phyloP scores from a whole-genome alignment of 2,113 vertebrate genomes.

The Platichthys stellatus region DNA sequence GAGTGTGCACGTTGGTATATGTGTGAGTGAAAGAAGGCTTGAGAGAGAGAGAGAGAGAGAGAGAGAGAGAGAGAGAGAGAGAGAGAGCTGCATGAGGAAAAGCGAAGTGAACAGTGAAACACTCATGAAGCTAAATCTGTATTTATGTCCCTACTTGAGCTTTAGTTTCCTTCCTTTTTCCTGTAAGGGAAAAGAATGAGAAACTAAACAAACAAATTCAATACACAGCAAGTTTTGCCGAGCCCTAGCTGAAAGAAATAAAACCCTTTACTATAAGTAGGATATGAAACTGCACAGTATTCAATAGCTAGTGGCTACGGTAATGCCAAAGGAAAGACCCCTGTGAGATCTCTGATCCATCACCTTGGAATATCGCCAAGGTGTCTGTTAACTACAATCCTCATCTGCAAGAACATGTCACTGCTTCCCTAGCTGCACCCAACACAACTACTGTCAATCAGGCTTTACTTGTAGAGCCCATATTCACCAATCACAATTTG shows the following conservation, averaged over 20 bases:
- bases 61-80: not conserved
- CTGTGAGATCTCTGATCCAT: slow-evolving; percentile 28
- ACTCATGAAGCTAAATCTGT: slow-evolving; percentile 26
- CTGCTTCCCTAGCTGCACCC: not conserved
- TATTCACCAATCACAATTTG: too few species aligned
- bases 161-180: slow-evolving; percentile 7
- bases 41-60: not conserved
- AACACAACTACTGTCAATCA: not conserved
- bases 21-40: slow-evolving; percentile 42
- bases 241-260: slow-evolving; percentile 30
- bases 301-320: slow-evolving; percentile 17
- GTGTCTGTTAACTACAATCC: not conserved
- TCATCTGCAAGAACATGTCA: slow-evolving; percentile 22
- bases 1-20: slow-evolving; percentile 36
- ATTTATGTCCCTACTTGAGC: slow-evolving; percentile 10
- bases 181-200: not conserved
- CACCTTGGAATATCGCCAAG: slow-evolving; percentile 44
- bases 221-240: not conserved
- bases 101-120: slow-evolving; percentile 25
- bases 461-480: too few species aligned
- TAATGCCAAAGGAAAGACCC: slow-evolving; percentile 50
- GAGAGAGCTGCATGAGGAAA: slow-evolving; percentile 1
- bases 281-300: slow-evolving; percentile 37
- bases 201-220: not conserved
- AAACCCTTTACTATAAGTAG: slow-evolving; percentile 28